Evolutionary conservation across 2,113 vertebrate species (phyloP).

Genomic region (Melanocharis versteri): DNA sequence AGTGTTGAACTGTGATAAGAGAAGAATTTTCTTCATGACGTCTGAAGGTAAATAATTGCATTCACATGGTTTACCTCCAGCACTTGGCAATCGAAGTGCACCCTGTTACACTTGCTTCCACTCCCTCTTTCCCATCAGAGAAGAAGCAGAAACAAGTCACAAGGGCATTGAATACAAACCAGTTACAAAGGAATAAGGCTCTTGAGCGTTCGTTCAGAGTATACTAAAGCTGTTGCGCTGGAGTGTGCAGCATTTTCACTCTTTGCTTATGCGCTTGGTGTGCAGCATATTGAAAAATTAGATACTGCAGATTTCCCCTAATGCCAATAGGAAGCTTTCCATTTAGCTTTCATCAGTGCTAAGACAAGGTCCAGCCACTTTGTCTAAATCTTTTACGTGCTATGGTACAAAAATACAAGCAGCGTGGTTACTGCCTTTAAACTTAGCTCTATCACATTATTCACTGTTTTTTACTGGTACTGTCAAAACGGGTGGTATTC

Average conservation of each 20-base stretch:
- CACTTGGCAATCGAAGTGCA: not conserved
- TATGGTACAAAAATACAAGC: not conserved
- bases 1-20: not conserved
- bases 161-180: not conserved
- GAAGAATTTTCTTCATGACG: not conserved
- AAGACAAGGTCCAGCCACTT: not conserved
- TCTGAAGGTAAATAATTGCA: not conserved
- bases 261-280: fast-evolving
- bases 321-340: not conserved
- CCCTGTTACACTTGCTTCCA: not conserved
- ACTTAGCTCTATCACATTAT: not conserved
- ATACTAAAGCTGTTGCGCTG: not conserved
- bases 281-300: not conserved
- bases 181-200: not conserved
- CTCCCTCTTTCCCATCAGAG: not conserved
- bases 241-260: not conserved
- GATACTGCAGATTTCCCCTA: not conserved
- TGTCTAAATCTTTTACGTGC: not conserved
- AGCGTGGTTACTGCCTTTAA: not conserved
- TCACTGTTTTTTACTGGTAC: not conserved
- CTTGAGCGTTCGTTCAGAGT: not conserved
- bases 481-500: not conserved
- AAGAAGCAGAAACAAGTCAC: not conserved
- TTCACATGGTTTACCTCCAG: not conserved
- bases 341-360: not conserved